Percentiles rank a stretch among this genome's conserved stretches.
Conservation (phyloP, 2,113 vertebrate genomes). For the Meles meles region DNA sequence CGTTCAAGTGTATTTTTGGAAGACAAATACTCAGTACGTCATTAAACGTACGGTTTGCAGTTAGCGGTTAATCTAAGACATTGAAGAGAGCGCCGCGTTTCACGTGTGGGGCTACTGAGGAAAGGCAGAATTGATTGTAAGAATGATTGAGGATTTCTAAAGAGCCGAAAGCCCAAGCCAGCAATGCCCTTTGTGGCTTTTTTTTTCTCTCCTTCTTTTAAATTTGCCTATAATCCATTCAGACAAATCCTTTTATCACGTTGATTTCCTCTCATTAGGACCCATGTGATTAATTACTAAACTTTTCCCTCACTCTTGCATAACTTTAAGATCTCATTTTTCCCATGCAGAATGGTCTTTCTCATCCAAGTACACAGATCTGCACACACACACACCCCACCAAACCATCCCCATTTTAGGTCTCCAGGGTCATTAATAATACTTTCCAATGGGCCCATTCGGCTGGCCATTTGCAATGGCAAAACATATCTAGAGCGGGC, state of each 20-base stretch:
- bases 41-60: conserved; percentile 73
- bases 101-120: conserved; percentile 62
- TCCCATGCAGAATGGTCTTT: conserved; percentile 67
- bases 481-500: not conserved
- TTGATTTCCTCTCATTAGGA: conserved; percentile 78
- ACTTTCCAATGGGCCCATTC: not conserved
- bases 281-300: conserved; percentile 77
- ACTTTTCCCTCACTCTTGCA: conserved; percentile 66
- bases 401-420: not conserved
- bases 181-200: conserved; percentile 59
- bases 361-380: conserved; percentile 37
- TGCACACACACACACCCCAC: not conserved
- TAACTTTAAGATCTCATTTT: conserved; percentile 66
- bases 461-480: not conserved
- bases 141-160: conserved; percentile 78
- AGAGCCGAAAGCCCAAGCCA: conserved; percentile 72
- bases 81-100: not conserved
- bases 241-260: conserved; percentile 77
- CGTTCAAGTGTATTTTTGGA: conserved; percentile 69
- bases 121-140: conserved; percentile 76
- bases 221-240: conserved; percentile 77
- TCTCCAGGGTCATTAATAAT: not conserved
- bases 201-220: conserved; percentile 48
- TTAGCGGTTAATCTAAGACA: conserved; percentile 73
- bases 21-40: conserved; percentile 79